phyloP scores from a whole-genome alignment of 2,797 vertebrate genomes.

The Falco novaeseelandiae region DNA sequence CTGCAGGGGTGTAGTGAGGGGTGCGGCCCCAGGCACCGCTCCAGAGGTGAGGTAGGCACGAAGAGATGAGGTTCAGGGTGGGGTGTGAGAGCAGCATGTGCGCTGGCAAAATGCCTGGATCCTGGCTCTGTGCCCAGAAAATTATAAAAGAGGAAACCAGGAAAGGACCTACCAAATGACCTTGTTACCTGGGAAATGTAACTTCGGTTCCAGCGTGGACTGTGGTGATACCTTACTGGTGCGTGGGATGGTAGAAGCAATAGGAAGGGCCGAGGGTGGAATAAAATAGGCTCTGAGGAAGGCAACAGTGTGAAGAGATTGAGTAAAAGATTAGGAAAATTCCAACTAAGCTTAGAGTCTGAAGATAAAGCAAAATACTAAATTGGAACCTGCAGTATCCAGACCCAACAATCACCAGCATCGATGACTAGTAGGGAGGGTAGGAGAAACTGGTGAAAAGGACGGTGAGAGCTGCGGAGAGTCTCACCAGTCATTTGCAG shows the following conservation, averaged over 20 bases:
- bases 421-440: background rate
- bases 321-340: background rate
- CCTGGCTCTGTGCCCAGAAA: background rate
- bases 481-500: background rate
- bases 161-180: background rate
- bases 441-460: background rate
- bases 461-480: background rate
- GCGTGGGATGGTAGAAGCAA: background rate
- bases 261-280: background rate
- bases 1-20: background rate
- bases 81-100: background rate
- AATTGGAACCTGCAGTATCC: background rate
- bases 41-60: background rate
- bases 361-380: background rate
- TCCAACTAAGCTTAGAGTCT: background rate
- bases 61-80: background rate
- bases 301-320: background rate
- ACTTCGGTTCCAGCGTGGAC: background rate
- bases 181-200: background rate
- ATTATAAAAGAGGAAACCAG: background rate
- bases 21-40: background rate
- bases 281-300: background rate
- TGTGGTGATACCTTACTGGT: background rate
- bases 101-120: background rate
- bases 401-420: background rate